A percentile compares a stretch with the other conserved stretches of the same genome.
These are phyloP conservation scores for Gambelia wislizenii DNA, from an alignment of 2,797 vertebrate genomes.

Conservation along the genomic window DNA sequence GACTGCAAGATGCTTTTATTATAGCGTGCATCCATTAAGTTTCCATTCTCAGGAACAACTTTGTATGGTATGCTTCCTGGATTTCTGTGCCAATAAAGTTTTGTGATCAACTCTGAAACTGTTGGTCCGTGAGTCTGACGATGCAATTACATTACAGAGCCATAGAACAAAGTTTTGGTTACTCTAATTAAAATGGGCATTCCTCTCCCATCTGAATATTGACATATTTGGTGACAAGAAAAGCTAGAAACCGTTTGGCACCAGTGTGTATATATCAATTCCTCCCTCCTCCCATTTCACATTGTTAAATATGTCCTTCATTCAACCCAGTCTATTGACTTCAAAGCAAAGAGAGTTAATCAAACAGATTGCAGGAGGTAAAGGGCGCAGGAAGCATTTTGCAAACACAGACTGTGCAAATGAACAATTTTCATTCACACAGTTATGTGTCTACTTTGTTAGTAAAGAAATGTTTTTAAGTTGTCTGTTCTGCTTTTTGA, in stretches of 20 bases:
- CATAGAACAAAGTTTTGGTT: neutral
- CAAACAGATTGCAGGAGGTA: conserved; percentile 13
- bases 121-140: no score
- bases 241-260: neutral
- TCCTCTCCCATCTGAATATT: neutral
- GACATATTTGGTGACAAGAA: neutral
- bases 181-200: conserved; percentile 17
- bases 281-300: neutral
- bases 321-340: conserved; percentile 22
- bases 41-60: no score
- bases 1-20: no score
- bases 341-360: conserved; percentile 24
- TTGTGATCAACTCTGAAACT: no score
- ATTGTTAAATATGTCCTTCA: conserved; percentile 37
- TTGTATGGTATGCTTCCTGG: no score
- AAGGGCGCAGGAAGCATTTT: neutral
- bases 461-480: neutral
- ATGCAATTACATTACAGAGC: no score
- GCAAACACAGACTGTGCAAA: neutral
- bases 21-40: no score
- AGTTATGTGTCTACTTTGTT: neutral
- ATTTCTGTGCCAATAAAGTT: no score
- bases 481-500: neutral
- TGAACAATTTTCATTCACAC: neutral
- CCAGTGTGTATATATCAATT: neutral